Conservation (phyloP, 2,888 invertebrate species). For the Mayetiola destructor region DNA sequence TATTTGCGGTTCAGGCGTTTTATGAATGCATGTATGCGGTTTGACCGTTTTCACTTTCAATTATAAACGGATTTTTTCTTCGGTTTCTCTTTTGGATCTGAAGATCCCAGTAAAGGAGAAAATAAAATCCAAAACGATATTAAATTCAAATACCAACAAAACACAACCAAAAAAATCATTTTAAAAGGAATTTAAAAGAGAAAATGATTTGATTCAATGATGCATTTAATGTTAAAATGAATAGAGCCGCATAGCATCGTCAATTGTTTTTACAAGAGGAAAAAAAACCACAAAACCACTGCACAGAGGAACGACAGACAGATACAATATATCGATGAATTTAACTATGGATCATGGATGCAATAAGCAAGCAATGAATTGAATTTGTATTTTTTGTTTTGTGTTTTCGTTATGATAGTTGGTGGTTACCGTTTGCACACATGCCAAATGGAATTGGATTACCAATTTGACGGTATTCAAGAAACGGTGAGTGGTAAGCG, state of each 20-base stretch:
- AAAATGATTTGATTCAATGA: too few relatives aligned
- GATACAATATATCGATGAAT: neutral
- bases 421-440: slow-evolving; percentile 4
- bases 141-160: neutral
- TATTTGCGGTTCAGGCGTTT: too few relatives aligned
- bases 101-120: neutral
- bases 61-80: neutral
- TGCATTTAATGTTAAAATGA: too few relatives aligned
- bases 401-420: slow-evolving; percentile 8
- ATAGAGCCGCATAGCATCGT: slow-evolving; percentile 8
- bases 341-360: neutral
- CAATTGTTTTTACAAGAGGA: too few relatives aligned
- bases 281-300: slow-evolving; percentile 9
- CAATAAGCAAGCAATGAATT: neutral
- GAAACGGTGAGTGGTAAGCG: too few relatives aligned
- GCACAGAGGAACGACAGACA: neutral
- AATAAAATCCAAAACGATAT: neutral
- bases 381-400: slow-evolving; percentile 4
- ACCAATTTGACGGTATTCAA: too few relatives aligned
- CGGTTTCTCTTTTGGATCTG: too few relatives aligned
- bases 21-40: slow-evolving; percentile 12
- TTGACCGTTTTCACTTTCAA: slow-evolving; percentile 12
- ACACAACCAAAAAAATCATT: neutral
- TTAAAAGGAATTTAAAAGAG: too few relatives aligned
- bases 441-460: too few relatives aligned